Conservation (phyloP, 2,888 invertebrate genomes). For the Cheilosia urbana region DNA sequence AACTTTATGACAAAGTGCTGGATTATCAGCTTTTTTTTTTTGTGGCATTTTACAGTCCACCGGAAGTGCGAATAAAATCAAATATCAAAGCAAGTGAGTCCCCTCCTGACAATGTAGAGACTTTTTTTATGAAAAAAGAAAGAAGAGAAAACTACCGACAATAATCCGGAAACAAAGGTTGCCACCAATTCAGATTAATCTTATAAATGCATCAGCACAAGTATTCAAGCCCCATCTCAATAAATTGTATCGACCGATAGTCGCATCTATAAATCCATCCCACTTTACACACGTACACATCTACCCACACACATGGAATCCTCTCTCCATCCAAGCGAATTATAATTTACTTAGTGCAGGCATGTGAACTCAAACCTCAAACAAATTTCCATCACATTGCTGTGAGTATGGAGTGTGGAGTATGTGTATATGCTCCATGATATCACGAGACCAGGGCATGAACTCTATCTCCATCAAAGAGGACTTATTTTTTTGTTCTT, state of each 20-base stretch:
- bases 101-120: too few species aligned
- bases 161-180: too few species aligned
- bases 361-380: background rate
- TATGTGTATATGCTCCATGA: background rate
- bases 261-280: background rate
- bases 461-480: constrained; percentile 11
- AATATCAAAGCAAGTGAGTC: too few species aligned
- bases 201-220: background rate
- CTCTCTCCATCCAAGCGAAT: constrained; percentile 5
- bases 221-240: background rate
- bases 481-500: background rate
- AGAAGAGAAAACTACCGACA: too few species aligned
- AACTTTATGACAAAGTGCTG: too few species aligned
- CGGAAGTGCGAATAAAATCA: too few species aligned
- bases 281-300: background rate
- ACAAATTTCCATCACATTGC: background rate
- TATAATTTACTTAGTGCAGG: constrained; percentile 8
- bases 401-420: background rate
- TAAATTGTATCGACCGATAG: constrained; percentile 5
- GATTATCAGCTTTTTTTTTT: too few species aligned
- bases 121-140: too few species aligned
- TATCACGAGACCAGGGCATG: constrained; percentile 19
- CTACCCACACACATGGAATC: background rate
- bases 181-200: too few species aligned
- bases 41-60: too few species aligned